phyloP scores from a whole-genome alignment of 2,888 invertebrate species.

The Alloplasta piceator region DNA sequence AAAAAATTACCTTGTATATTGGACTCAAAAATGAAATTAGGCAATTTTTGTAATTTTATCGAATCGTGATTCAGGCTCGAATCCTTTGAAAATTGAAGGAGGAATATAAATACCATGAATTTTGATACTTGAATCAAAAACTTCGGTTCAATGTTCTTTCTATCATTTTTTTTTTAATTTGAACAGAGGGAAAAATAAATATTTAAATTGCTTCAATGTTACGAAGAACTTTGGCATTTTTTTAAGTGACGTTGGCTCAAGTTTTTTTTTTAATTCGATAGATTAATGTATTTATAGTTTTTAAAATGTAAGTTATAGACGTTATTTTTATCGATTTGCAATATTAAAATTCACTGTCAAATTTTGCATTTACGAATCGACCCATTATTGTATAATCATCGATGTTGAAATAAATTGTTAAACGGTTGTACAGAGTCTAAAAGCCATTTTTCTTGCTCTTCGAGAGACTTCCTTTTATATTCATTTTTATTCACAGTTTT shows the following conservation, averaged over 20 bases:
- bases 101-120: no score
- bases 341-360: constrained; percentile 17
- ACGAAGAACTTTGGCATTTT: no score
- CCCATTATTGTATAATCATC: constrained; percentile 31
- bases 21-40: no score
- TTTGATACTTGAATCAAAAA: no score
- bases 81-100: no score
- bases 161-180: no score
- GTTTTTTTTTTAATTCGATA: constrained; percentile 8
- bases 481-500: no score
- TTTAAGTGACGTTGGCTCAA: no score
- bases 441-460: background rate
- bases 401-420: constrained; percentile 47
- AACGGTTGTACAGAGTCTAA: constrained; percentile 38
- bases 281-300: constrained; percentile 13
- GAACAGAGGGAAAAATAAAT: background rate
- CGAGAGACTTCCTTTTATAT: background rate
- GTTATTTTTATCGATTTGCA: constrained; percentile 41
- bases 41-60: no score
- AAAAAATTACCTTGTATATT: no score
- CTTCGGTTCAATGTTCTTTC: no score
- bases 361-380: constrained; percentile 13
- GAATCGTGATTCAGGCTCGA: no score
- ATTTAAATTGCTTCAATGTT: background rate
- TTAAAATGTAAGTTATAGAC: constrained; percentile 42